A percentile compares a stretch with the other conserved stretches of the same genome.
These are phyloP conservation scores for Agriopis aurantiaria DNA, from an alignment of 2,888 invertebrate species.

Conservation along the genomic window DNA sequence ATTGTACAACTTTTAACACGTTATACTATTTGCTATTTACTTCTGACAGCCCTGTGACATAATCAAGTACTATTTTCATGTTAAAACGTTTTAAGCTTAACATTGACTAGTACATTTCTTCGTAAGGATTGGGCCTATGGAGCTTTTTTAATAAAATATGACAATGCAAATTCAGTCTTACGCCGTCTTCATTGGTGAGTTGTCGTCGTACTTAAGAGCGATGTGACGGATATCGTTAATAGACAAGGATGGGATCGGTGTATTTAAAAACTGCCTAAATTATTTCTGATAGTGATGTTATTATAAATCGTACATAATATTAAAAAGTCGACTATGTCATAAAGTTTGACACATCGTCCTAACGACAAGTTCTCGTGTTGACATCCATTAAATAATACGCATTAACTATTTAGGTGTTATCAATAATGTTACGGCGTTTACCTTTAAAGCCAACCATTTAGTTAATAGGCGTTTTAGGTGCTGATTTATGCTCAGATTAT, in stretches of 20 bases:
- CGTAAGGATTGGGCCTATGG: no score
- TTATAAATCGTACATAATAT: background rate
- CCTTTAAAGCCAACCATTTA: conserved; percentile 27
- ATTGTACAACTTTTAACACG: no score
- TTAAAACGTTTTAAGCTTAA: background rate
- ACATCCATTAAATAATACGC: conserved; percentile 43
- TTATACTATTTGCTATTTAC: background rate
- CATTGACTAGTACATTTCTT: no score
- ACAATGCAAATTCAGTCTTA: no score
- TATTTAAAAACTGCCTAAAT: background rate
- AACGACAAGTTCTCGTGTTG: conserved; percentile 45
- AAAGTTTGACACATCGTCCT: conserved; percentile 36
- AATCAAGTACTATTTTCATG: no score
- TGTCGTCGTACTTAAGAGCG: no score
- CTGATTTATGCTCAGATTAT: conserved; percentile 18
- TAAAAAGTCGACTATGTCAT: conserved; percentile 24
- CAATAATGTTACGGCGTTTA: conserved; percentile 34
- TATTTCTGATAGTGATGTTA: background rate
- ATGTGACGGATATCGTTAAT: no score
- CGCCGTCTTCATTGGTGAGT: no score
- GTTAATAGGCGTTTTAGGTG: conserved; percentile 33
- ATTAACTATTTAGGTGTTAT: conserved; percentile 39
- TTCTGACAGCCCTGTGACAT: background rate
- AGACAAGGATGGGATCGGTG: no score
- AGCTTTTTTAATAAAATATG: no score